Evolutionary conservation across 1,140 invertebrate genomes (phyloP), one percentile per base, ranked within the genome.

Genomic region (Artemia franciscana): DNA sequence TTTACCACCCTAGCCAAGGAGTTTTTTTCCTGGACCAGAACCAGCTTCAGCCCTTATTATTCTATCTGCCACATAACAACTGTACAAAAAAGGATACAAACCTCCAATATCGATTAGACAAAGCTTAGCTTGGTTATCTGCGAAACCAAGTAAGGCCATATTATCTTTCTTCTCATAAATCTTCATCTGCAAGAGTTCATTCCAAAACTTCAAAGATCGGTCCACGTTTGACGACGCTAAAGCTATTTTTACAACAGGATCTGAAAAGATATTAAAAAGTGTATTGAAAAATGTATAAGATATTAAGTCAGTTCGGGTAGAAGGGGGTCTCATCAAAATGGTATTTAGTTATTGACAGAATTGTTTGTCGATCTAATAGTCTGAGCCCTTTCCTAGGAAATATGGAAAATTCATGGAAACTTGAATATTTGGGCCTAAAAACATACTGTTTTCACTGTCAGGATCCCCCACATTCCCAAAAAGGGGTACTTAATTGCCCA

Each of bases 181-280:
- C 65, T 82, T 83, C 73, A 93, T 79, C 23, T 80, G 79, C 25
- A 91, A 75, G 12, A 90, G 73, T 15, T 80, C 79, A 67, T 82
- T 80, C 90, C 90, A 95, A 73, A 88, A 95, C 26, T 80, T 78
- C 62, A 84, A 76, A 1, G 90, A 88, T 64, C 76, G 79, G 27
- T 79, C 69, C 59, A 96, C 73, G 75, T 91, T 80, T 2, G 85
- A 88, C 64, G 82, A 84, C 15, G 84, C 80, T 57, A 96, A 70
- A 4, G 82, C 80, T 5, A 94, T 83, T 75, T 88, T 86, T 61
- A 82, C 70, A 0, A 95, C 81, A 58, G 87, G 87, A 82, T 92
- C 88, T 84, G 72, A 39, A 70, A 69, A 24, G 39, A 69, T 57
- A 60, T 39, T 23, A 3, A 26, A 26, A 24, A 60, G 60, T 9